Evolutionary conservation across 2,797 vertebrate species (phyloP), one percentile per base, ranked within the genome.

Genomic region (Melanogrammus aeglefinus): DNA sequence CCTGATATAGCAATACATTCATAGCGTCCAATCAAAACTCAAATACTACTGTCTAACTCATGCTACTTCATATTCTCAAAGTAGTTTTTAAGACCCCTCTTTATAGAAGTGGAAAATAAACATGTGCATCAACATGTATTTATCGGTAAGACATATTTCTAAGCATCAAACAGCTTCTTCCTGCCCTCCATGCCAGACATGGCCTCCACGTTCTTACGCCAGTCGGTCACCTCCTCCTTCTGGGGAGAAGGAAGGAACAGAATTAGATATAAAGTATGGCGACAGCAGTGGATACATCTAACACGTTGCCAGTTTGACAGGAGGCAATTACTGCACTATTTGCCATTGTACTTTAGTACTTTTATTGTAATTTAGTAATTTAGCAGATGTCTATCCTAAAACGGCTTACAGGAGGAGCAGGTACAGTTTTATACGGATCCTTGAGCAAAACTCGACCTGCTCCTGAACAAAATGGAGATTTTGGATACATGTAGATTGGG

Each of bases 191-290:
- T 85, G n/a, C 84, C 82, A 69, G 82, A 84, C 84, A 85, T 85
- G 77, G 82, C 86, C 75, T 85, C 84, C 78, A 86, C 83, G 27
- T 86, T 86, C 51, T 86, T 85, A 82, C 81, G 83, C 85, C 85
- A 86, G 47, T 86, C 85, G 4, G 83, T 85, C 78, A 86, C 83
- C 71, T 87, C 82, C 77, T 87, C 84, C 75, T 85, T 85, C 84
- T 85, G 39, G 47, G 16, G 16, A 71, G 27, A 21, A 29, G 39
- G 78, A 86, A 69, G n/a, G 9, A 69, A 12, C n/a, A 12, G 13
- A 10, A 9, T 27, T 8, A 27, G 63, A 27, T 69, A 12, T 4
- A 27, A 24, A 69, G 63, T 21, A 47, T 18, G 44, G 44, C 2
- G 12, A 47, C 44, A 13, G 41, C 41, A 16, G 44, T 24, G 2